Percentiles rank a stretch among this genome's conserved stretches.
These are phyloP conservation scores for Rissa tridactyla DNA, from an alignment of 2,113 vertebrate species.

Conservation along the genomic window DNA sequence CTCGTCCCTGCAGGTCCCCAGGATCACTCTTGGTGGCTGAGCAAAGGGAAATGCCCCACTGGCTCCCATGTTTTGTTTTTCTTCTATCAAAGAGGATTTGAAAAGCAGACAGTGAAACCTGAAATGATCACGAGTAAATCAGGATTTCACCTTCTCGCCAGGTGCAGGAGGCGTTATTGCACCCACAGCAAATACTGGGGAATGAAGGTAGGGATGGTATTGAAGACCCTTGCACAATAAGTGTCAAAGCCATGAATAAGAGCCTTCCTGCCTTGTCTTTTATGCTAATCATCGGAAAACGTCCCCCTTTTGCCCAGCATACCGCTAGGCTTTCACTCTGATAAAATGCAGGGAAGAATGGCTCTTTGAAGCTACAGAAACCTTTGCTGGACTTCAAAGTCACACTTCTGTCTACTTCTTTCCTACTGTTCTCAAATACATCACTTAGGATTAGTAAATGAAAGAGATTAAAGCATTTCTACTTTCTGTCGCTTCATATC, in stretches of 20 bases:
- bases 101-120: neutral
- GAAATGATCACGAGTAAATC: fast-evolving
- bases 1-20: fast-evolving
- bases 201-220: fast-evolving
- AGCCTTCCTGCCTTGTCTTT: neutral
- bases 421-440: conserved; percentile 11
- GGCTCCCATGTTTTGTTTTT: fast-evolving
- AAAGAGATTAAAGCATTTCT: conserved; percentile 41
- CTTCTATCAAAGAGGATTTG: neutral
- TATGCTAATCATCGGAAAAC: neutral
- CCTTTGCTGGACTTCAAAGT: conserved; percentile 33
- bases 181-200: neutral
- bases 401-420: neutral
- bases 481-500: neutral
- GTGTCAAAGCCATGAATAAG: conserved; percentile 36
- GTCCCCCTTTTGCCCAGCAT: neutral
- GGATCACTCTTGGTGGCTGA: neutral
- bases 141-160: neutral
- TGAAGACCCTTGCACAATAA: neutral
- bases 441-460: conserved; percentile 37
- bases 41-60: fast-evolving
- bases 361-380: conserved; percentile 37
- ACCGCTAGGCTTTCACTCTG: neutral
- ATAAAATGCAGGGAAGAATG: neutral
- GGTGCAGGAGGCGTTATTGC: neutral